Conservation (phyloP, 2,113 vertebrate species). For the Taurulus bubalis region DNA sequence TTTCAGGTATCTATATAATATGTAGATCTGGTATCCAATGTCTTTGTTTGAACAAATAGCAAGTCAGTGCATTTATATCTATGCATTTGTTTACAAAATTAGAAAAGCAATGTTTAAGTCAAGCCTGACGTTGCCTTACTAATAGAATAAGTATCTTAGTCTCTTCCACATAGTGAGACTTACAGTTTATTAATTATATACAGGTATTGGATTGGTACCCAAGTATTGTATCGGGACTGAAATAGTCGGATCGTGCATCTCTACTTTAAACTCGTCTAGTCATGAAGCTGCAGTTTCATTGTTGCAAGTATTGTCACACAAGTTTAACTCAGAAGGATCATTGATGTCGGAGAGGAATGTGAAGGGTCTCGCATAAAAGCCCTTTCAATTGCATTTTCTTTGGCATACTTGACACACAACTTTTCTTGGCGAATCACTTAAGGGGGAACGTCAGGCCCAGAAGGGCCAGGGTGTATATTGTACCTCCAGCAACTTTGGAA, state of each 20-base stretch:
- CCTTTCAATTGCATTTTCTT: background rate
- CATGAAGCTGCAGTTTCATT: constrained; percentile 6
- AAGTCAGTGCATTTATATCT: background rate
- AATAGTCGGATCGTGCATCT: too few relatives aligned
- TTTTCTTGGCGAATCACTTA: background rate
- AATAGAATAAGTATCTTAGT: background rate
- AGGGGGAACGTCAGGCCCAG: constrained; percentile 26
- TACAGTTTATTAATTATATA: background rate
- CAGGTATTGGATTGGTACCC: too few relatives aligned
- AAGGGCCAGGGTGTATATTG: constrained; percentile 39
- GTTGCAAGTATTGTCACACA: constrained; percentile 1
- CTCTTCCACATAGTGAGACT: background rate
- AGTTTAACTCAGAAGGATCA: background rate
- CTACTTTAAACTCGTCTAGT: background rate
- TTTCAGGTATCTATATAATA: background rate
- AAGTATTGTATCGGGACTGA: background rate
- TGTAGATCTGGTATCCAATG: background rate
- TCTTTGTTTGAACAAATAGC: background rate
- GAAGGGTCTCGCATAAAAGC: background rate
- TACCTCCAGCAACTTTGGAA: constrained; percentile 44
- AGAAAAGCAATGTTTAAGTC: background rate
- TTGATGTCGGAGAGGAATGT: background rate
- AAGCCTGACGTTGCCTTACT: background rate
- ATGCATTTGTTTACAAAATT: background rate
- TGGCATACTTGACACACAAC: background rate